Percentiles rank a stretch among this genome's conserved stretches.
Evolutionary conservation across 1,140 invertebrate species (phyloP).

Genomic region (Anastatus disparis): DNA sequence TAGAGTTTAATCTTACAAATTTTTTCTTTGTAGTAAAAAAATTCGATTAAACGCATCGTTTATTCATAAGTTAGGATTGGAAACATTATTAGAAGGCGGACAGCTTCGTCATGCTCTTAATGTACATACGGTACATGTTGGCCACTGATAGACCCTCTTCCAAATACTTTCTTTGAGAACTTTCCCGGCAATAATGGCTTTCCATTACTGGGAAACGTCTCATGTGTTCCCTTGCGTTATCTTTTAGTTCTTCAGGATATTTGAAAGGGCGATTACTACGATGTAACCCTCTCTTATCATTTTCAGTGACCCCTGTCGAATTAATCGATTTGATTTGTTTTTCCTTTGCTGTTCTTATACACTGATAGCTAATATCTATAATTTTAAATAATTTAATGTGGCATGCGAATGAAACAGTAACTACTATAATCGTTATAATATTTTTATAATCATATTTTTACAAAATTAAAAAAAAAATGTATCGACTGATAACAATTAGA

Average conservation of each 20-base stretch:
- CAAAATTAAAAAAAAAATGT: too few species aligned
- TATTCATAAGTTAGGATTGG: too few species aligned
- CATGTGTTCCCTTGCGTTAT: neutral
- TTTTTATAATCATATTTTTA: too few species aligned
- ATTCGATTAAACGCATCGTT: too few species aligned
- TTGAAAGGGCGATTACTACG: neutral
- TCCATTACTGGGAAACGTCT: neutral
- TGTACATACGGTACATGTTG: neutral
- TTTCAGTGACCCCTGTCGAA: neutral
- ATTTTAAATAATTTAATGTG: too few species aligned
- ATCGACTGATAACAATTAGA: too few species aligned
- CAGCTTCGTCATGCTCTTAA: too few species aligned
- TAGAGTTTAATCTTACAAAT: too few species aligned
- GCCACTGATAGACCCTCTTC: neutral
- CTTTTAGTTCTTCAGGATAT: neutral
- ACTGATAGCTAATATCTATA: neutral
- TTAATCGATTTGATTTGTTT: neutral
- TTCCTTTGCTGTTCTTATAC: neutral
- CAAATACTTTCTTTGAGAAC: neutral
- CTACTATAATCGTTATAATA: too few species aligned
- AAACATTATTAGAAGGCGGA: too few species aligned
- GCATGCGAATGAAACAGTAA: too few species aligned
- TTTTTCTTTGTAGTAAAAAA: too few species aligned
- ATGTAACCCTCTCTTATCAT: neutral
- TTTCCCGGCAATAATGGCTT: neutral